Conservation (phyloP, 2,797 vertebrate species). For the Semaprochilodus insignis region DNA sequence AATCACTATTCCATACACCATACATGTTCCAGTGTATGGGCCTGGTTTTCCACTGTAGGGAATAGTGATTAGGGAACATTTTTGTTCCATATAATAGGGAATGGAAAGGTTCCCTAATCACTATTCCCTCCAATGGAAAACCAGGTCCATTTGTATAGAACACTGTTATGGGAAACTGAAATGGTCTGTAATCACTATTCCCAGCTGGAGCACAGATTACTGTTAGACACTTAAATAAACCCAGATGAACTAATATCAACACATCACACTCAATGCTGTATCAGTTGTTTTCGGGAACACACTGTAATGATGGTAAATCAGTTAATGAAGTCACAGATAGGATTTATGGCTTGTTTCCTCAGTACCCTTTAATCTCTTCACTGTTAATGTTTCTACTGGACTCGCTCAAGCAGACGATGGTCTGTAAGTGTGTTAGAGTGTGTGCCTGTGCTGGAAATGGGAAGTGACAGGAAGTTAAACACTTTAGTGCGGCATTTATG, state of each 20-base stretch:
- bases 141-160: too few species aligned
- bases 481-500: neutral
- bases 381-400: neutral
- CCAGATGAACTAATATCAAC: neutral
- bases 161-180: too few species aligned
- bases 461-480: conserved; percentile 1
- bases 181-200: too few species aligned
- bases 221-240: neutral
- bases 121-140: too few species aligned
- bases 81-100: too few species aligned
- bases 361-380: neutral
- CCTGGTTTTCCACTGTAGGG: too few species aligned
- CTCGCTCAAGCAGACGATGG: neutral
- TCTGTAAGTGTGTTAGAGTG: neutral
- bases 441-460: neutral
- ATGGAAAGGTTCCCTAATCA: too few species aligned
- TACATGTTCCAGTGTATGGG: too few species aligned
- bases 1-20: too few species aligned
- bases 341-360: conserved; percentile 1
- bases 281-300: neutral
- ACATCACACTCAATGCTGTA: neutral
- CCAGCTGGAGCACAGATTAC: too few species aligned
- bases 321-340: neutral
- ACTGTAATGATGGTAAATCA: neutral
- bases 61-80: too few species aligned